phyloP scores from a whole-genome alignment of 2,113 vertebrate species.

The Hiodon tergisus region DNA sequence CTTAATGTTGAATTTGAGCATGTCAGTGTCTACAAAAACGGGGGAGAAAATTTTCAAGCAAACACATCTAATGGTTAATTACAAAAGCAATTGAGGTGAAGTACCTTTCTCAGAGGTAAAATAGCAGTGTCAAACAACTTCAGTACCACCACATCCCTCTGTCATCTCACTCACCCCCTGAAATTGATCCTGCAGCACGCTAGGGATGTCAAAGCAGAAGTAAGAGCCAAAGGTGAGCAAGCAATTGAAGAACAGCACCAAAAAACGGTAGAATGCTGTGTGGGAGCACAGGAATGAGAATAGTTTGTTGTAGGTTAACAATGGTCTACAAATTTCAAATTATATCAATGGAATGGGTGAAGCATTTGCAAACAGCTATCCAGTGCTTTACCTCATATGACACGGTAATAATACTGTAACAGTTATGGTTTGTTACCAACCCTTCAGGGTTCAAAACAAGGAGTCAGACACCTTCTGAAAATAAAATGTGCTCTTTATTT shows the following conservation, averaged over 20 bases:
- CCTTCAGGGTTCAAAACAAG: no score
- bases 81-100: not conserved
- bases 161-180: constrained; percentile 58
- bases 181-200: constrained; percentile 73
- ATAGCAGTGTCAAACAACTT: not conserved
- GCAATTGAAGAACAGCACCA: constrained; percentile 73
- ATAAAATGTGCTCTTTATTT: no score
- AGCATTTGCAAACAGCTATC: no score
- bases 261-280: constrained; percentile 60
- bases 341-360: no score
- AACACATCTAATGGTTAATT: no score
- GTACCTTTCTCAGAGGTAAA: not conserved
- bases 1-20: constrained; percentile 58
- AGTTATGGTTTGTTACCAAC: no score
- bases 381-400: no score
- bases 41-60: no score
- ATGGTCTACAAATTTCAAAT: no score
- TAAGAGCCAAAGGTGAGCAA: constrained; percentile 71
- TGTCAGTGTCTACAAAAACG: constrained; percentile 61
- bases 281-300: not conserved
- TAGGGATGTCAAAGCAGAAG: constrained; percentile 75
- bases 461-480: no score
- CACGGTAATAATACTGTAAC: no score
- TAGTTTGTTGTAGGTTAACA: no score
- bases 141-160: not conserved